Evolutionary conservation across 2,888 invertebrate species (phyloP).

Genomic region (Drosophila peninsularis): DNA sequence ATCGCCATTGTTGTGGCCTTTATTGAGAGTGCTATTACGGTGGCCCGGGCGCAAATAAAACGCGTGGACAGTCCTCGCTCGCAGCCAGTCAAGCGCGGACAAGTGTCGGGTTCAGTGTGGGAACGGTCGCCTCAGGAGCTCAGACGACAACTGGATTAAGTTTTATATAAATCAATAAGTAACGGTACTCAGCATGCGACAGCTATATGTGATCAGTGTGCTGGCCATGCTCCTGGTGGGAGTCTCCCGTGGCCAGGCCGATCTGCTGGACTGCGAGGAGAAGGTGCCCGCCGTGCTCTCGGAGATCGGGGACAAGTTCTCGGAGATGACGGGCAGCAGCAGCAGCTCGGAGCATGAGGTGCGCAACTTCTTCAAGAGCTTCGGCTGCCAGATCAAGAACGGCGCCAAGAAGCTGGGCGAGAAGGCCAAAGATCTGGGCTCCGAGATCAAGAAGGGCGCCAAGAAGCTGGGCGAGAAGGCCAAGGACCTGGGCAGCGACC

Average conservation of each 20-base stretch:
- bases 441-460: constrained; percentile 78
- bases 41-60: constrained; percentile 42
- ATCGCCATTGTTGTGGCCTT: constrained; percentile 3
- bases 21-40: neutral
- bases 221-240: constrained; percentile 50
- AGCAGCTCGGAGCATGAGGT: constrained; percentile 73
- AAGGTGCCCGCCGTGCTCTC: constrained; percentile 58
- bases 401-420: constrained; percentile 76
- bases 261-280: constrained; percentile 78
- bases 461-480: constrained; percentile 79
- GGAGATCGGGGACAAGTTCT: constrained; percentile 65
- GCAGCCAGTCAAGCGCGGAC: constrained; percentile 47
- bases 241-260: constrained; percentile 47
- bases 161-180: neutral
- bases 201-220: constrained; percentile 32
- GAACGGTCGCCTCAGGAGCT: constrained; percentile 30
- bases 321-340: constrained; percentile 49
- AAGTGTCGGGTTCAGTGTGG: constrained; percentile 57
- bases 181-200: constrained; percentile 16
- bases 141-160: neutral
- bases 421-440: constrained; percentile 79
- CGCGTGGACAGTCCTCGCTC: constrained; percentile 41
- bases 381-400: constrained; percentile 80
- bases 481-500: constrained; percentile 77
- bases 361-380: constrained; percentile 76